Base-by-base conservation (phyloP, 2,113 vertebrate genomes). In the Seriola quinqueradiata region DNA sequence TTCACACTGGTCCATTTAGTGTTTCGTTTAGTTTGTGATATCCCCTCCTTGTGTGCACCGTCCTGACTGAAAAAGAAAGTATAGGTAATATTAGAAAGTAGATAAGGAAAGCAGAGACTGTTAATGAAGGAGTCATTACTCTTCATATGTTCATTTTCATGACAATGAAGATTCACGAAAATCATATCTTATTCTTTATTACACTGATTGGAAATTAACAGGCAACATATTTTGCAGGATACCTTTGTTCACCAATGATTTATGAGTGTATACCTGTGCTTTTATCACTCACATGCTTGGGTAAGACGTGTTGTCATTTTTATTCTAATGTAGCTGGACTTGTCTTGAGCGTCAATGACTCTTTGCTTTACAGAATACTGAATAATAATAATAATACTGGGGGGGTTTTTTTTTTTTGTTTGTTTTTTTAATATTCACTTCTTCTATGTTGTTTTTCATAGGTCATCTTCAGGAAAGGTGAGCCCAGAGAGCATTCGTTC, bases 381-480 rank as follows among this genome's bases (percentile, higher is more conserved):
- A n/a, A n/a, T n/a, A n/a, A n/a, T n/a, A n/a, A n/a, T n/a, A n/a
- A n/a, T n/a, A 65, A 16, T 28, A 48, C 34, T n/a, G 19, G 3
- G 5, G 5, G 25, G 25, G 21, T 73, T 57, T 57, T 38, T 7
- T 36, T 28, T 36, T 6, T n/a, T 52, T 77, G 52, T 58, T 38
- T 6, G 23, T 23, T 36, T 9, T 59, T 60, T 52, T 16, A 48
- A 61, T 63, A n/a, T 5, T 89, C 13, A 71, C 71, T 63, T 83
- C 13, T 16, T 72, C 38, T 80, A 8, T 84, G 16, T 85, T 77
- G 10, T 84, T 75, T 82, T 91, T 83, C 78, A 46, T 60, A 99
- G 98, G 91, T 95, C 97, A 88, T 98, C 97, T 85, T 99, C 98
- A 25, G 98, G 97, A 88, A 99, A 99, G 93, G 95, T 97, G 95